Conservation (phyloP, 1,140 invertebrate species). For the Drosophila tristis region DNA sequence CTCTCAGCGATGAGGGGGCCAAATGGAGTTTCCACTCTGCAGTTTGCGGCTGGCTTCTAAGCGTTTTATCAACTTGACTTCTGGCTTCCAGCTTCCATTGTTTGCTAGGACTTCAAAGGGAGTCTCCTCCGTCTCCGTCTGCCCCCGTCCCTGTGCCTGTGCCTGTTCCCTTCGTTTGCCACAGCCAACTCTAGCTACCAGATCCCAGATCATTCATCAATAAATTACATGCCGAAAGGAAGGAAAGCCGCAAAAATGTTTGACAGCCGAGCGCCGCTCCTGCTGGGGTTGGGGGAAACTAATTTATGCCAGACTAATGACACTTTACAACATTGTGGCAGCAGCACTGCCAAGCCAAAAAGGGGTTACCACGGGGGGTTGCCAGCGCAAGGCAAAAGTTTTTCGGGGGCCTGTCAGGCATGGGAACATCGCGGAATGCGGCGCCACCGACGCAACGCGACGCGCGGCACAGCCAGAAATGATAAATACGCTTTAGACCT, state of each 20-base stretch:
- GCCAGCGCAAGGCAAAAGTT: slow-evolving; percentile 65
- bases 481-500: slow-evolving; percentile 82
- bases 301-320: slow-evolving; percentile 83
- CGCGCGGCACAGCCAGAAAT: slow-evolving; percentile 56
- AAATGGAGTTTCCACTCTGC: slow-evolving; percentile 15
- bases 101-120: slow-evolving; percentile 63
- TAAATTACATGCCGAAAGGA: slow-evolving; percentile 74
- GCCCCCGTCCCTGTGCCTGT: no score
- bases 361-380: slow-evolving; percentile 5
- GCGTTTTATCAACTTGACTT: slow-evolving; percentile 43
- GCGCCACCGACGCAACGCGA: background rate
- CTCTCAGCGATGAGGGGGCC: no score
- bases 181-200: slow-evolving; percentile 34
- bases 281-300: slow-evolving; percentile 46
- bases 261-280: slow-evolving; percentile 2
- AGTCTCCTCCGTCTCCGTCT: background rate
- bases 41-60: slow-evolving; percentile 12
- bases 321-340: slow-evolving; percentile 64
- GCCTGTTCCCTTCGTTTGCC: slow-evolving; percentile 8
- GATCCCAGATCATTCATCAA: slow-evolving; percentile 75
- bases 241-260: slow-evolving; percentile 73
- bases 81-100: slow-evolving; percentile 30
- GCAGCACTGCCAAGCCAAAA: background rate
- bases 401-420: slow-evolving; percentile 70
- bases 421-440: slow-evolving; percentile 27